Percentiles rank a stretch among this genome's conserved stretches.
These are phyloP conservation scores for Furnarius figulus DNA, from an alignment of 2,113 vertebrate species.

Conservation along the genomic window DNA sequence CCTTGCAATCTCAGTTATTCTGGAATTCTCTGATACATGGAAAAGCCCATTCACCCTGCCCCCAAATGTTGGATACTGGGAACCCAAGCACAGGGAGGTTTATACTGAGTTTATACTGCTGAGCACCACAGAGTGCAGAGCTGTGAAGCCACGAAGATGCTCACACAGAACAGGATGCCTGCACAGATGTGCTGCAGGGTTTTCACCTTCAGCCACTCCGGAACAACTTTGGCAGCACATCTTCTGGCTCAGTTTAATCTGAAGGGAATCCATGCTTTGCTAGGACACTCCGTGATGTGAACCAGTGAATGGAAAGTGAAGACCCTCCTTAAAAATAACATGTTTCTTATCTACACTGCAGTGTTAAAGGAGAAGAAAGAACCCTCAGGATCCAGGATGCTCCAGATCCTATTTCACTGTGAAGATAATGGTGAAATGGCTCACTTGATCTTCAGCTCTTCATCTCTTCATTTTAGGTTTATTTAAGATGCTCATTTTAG, in stretches of 20 bases:
- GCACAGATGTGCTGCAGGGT: neutral
- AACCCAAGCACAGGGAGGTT: neutral
- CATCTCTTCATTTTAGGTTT: neutral
- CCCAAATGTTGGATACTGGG: neutral
- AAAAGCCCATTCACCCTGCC: neutral
- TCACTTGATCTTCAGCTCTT: neutral
- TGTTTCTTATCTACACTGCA: neutral
- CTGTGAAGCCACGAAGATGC: neutral
- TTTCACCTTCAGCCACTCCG: neutral
- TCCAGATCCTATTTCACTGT: neutral
- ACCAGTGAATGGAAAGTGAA: neutral
- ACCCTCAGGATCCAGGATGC: neutral
- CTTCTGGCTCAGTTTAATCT: neutral
- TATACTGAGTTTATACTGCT: neutral
- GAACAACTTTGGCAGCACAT: accelerated
- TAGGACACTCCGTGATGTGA: neutral
- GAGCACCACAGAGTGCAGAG: neutral
- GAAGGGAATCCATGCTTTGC: neutral
- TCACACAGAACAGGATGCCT: neutral
- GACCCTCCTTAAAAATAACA: neutral
- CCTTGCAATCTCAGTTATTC: neutral
- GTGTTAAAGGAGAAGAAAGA: neutral
- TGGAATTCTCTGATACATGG: no score
- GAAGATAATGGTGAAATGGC: neutral
- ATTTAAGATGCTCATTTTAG: neutral